A percentile compares a stretch with the other conserved stretches of the same genome.
Evolutionary conservation across 2,797 vertebrate genomes (phyloP).

Genomic region (Podarcis siculus): DNA sequence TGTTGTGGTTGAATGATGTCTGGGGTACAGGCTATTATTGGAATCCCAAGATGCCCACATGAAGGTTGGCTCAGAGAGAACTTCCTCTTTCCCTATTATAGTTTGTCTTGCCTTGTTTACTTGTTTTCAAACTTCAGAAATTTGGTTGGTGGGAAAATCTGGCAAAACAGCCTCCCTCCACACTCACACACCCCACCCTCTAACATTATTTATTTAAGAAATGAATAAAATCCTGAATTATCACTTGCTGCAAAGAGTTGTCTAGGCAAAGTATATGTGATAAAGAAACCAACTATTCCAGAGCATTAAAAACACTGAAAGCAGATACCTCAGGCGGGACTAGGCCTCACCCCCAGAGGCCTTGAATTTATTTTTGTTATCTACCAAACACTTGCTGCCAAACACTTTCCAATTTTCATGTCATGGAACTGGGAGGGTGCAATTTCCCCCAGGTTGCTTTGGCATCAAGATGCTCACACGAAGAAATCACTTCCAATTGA

Average conservation of each 20-base stretch:
- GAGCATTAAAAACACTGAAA: not conserved
- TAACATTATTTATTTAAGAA: no score
- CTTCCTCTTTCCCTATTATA: not conserved
- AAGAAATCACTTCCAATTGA: not conserved
- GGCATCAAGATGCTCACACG: not conserved
- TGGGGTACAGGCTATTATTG: not conserved
- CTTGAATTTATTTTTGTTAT: not conserved
- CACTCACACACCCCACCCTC: no score
- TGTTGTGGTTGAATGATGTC: not conserved
- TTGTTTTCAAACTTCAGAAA: not conserved
- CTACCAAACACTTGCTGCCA: no score
- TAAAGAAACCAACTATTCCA: not conserved
- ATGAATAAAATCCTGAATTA: not conserved
- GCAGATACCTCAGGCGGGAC: not conserved
- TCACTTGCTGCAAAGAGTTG: not conserved
- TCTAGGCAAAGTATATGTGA: not conserved
- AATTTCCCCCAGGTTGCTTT: not conserved
- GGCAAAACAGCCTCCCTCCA: not conserved
- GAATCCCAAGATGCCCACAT: not conserved
- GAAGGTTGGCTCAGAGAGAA: not conserved
- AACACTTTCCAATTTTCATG: not conserved
- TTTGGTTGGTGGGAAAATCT: not conserved
- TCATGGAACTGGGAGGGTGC: not conserved
- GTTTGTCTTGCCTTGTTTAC: not conserved
- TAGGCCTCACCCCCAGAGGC: not conserved